Base-by-base conservation (phyloP, 2,113 vertebrate genomes). In the Colinus virginianus region DNA sequence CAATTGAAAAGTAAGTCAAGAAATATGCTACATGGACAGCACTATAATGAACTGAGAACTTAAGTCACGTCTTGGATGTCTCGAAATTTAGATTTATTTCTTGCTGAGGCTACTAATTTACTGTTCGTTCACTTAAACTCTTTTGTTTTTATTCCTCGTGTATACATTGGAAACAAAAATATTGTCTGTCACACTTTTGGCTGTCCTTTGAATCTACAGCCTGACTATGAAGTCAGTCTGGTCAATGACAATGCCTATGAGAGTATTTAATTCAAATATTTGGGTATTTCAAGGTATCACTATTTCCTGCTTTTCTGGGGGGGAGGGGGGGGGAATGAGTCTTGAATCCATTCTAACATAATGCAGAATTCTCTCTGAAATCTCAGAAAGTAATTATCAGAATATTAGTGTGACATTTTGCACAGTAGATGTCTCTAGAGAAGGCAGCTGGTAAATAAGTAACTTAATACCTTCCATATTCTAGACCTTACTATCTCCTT, bases 1-100 rank as follows among this genome's bases (percentile, higher is more conserved):
- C 61, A 94, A 66, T 4, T 59, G 78, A 77, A 91, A 46, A 75
- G 51, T 45, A 77, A 81, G 71, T 87, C 89, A 95, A 82, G 61
- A 91, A 90, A 85, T 42, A 34, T 25, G 51, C 13, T 7, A 38
- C 67, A 81, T 61, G 45, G 78, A 32, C 43, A 70, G 46, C 1
- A 4, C 14, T n/a, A 6, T 8, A 49, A 66, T 18, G 77, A 58
- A 68, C 63, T 51, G n/a, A 66, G 28, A 25, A 90, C 36, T 26
- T 34, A 32, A 49, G 40, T n/a, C 22, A 58, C 13, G 7, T 7
- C 76, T 78, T 11, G n/a, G 58, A 17, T 45, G 25, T 51, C 81
- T 23, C 61, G 59, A 77, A 90, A 71, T 69, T 48, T 59, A 7
- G 12, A 12, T 38, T 85, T n/a, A 42, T 48, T 80, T 79, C 40